Base-by-base conservation (phyloP, 1,140 invertebrate genomes). In the Aphaenogaster ashmeadi region DNA sequence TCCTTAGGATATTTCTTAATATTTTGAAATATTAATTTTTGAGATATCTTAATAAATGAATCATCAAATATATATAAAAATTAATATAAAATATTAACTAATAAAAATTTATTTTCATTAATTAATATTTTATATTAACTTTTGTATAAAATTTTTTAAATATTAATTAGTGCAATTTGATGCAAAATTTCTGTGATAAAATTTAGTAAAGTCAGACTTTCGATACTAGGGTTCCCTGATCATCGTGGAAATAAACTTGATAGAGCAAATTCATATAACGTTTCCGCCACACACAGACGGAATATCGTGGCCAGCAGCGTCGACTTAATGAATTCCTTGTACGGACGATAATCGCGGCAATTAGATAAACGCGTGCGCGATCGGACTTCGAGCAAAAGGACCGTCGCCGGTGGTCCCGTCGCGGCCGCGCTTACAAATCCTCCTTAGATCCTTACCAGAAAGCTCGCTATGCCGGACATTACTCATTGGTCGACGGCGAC, bases 381-480 rank as follows among this genome's bases (percentile, higher is more conserved):
- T 72, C 56, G 27, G 66, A 79, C 78, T 50, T 54, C 0, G 18
- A 27, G 56, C 8, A 38, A 47, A 36, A 56, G 33, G 52, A 66
- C 74, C 88, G 36, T 80, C 71, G 77, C n/a, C 44, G 80, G 88
- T 81, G 79, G 86, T 88, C 81, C 21, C 11, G 1, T 18, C 50
- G 47, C 67, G 6, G 38, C 13, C 36, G 78, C 78, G 62, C 78
- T 78, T 78, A 74, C 86, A 89, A 91, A 78, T 78, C 87, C 50
- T 86, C 88, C 77, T 77, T 90, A 89, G 58, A 80, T 87, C 66
- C 74, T 89, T 74, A 52, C 58, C 52, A 60, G 79, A 69, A 75
- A 66, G 86, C 60, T 75, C 78, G 41, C 54, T 50, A 47, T 52
- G 69, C 21, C 64, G 64, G 11, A 18, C 80, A 87, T 89, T 87